Percentiles rank a stretch among this genome's conserved stretches.
These are phyloP conservation scores for Alethe castanea DNA, from an alignment of 2,113 vertebrate species.

Conservation along the genomic window DNA sequence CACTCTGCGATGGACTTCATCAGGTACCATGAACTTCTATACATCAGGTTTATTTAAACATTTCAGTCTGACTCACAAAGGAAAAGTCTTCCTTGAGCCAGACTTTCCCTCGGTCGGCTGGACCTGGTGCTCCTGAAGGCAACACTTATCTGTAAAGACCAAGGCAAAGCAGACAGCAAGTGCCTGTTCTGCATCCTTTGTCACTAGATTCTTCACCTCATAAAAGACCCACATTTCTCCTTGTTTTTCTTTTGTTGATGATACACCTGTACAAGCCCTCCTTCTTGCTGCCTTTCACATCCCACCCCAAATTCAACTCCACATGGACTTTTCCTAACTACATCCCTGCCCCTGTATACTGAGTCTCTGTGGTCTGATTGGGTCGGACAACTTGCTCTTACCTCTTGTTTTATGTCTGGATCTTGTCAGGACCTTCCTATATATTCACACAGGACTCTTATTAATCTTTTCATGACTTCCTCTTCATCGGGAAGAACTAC, in stretches of 20 bases:
- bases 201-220: neutral
- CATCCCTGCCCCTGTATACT: neutral
- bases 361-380: neutral
- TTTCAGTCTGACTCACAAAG: neutral
- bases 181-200: neutral
- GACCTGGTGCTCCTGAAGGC: neutral
- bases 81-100: neutral
- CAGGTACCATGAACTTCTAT: neutral
- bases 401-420: neutral
- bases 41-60: neutral
- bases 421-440: neutral
- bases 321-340: neutral
- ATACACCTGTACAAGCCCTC: neutral
- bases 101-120: neutral
- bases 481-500: neutral
- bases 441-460: neutral
- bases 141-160: neutral
- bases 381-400: neutral
- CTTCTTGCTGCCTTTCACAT: neutral
- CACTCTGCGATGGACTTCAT: neutral
- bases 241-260: neutral
- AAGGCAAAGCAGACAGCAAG: accelerated
- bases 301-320: neutral
- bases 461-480: neutral
- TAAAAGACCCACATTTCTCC: accelerated